A percentile compares a stretch with the other conserved stretches of the same genome.
phyloP scores from a whole-genome alignment of 2,797 vertebrate genomes.

The Diceros bicornis region DNA sequence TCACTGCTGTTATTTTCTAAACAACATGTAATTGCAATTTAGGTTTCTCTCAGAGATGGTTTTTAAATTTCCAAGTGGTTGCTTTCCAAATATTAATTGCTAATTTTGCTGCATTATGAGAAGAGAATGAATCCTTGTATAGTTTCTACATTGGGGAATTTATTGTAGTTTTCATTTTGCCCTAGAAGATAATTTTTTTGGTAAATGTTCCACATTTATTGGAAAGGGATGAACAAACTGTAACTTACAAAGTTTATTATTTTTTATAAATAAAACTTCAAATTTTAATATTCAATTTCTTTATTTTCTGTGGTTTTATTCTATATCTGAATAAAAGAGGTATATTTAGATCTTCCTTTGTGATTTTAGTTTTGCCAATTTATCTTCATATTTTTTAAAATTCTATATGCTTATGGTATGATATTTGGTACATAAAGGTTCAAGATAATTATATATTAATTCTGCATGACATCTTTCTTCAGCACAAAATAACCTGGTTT shows the following conservation, averaged over 20 bases:
- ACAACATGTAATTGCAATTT: neutral
- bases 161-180: slow-evolving; percentile 25
- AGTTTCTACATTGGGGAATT: slow-evolving; percentile 39
- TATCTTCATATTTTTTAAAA: neutral
- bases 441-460: neutral
- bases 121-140: neutral
- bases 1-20: neutral
- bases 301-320: neutral
- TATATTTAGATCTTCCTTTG: neutral
- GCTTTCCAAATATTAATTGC: slow-evolving; percentile 57
- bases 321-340: neutral
- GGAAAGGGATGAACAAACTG: neutral
- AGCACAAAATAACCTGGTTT: neutral
- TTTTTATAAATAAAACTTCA: slow-evolving; percentile 51
- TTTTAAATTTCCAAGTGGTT: slow-evolving; percentile 13
- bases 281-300: neutral
- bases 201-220: neutral
- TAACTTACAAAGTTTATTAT: slow-evolving; percentile 29
- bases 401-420: neutral
- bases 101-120: slow-evolving; percentile 39
- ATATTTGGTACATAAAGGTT: neutral
- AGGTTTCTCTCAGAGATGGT: neutral
- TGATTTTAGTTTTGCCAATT: neutral
- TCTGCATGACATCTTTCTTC: neutral
- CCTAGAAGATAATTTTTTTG: neutral